Evolutionary conservation across 2,888 invertebrate species (phyloP).

Genomic region (Dromius quadrimaculatus): DNA sequence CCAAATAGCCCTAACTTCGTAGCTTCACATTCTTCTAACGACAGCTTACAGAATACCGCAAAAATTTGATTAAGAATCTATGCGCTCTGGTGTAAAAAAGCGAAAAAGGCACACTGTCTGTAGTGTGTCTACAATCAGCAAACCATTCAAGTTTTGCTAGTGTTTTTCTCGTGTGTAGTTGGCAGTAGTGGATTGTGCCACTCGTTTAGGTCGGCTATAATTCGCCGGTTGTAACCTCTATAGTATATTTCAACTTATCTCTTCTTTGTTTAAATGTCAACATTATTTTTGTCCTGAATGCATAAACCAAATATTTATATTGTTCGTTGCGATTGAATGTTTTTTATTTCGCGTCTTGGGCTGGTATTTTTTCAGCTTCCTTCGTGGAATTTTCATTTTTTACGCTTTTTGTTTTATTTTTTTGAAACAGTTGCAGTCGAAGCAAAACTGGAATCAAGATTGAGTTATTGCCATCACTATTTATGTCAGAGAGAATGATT

Average conservation of each 20-base stretch:
- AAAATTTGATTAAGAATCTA: conserved; percentile 68
- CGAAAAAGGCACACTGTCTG: conserved; percentile 65
- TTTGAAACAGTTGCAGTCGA: conserved; percentile 56
- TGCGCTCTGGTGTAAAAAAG: conserved; percentile 63
- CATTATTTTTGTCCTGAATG: conserved; percentile 68
- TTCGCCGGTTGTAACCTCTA: conserved; percentile 65
- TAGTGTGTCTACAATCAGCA: conserved; percentile 65
- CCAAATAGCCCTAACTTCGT: conserved; percentile 10
- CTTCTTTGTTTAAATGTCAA: conserved; percentile 69
- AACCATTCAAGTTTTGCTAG: conserved; percentile 57
- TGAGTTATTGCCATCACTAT: conserved; percentile 64
- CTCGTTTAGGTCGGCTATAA: conserved; percentile 66
- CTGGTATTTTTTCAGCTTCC: conserved; percentile 59
- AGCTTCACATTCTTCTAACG: conserved; percentile 62
- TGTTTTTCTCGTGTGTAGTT: not conserved
- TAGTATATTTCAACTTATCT: conserved; percentile 67
- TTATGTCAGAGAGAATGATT: conserved; percentile 49
- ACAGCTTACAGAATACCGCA: conserved; percentile 64
- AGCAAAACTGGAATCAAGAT: conserved; percentile 66
- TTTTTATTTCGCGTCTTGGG: conserved; percentile 62
- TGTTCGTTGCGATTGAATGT: conserved; percentile 64
- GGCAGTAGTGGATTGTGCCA: conserved; percentile 58
- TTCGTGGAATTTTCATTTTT: conserved; percentile 66
- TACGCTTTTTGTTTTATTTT: conserved; percentile 56
- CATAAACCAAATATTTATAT: conserved; percentile 69